These are phyloP conservation scores for Cottoperca gobio DNA, from an alignment of 2,797 vertebrate genomes.

Conservation along the genomic window DNA sequence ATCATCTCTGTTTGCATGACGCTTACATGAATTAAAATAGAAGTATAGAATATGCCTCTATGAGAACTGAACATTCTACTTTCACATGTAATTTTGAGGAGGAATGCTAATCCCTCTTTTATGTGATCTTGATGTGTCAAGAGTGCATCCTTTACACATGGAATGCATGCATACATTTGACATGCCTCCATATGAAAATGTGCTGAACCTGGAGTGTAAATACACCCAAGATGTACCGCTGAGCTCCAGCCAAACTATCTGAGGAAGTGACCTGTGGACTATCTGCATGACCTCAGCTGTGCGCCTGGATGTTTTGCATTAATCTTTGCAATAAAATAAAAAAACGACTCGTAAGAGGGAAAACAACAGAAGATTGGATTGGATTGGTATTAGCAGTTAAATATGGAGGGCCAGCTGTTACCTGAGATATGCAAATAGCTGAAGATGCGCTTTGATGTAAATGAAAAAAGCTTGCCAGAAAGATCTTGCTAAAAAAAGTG, in stretches of 20 bases:
- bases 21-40: conserved; percentile 25
- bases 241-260: conserved; percentile 5
- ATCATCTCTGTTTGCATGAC: conserved; percentile 19
- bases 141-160: not conserved
- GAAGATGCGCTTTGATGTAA: conserved; percentile 71
- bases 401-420: conserved; percentile 64
- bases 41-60: conserved; percentile 9
- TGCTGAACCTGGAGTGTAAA: not conserved
- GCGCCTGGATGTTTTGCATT: conserved; percentile 32
- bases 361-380: conserved; percentile 49
- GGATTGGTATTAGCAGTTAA: conserved; percentile 56
- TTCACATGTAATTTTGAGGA: not conserved
- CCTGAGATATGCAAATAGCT: conserved; percentile 74
- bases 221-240: not conserved
- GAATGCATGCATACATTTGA: not conserved
- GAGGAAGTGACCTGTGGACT: not conserved
- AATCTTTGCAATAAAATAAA: conserved; percentile 35
- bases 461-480: conserved; percentile 58
- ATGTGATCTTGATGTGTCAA: not conserved
- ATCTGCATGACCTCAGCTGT: conserved; percentile 18
- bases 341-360: conserved; percentile 29
- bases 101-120: conserved; percentile 29
- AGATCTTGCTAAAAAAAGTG: conserved; percentile 43
- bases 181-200: not conserved
- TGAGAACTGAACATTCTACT: not conserved